A percentile compares a stretch with the other conserved stretches of the same genome.
Conservation (phyloP, 1,140 invertebrate genomes). For the Sesamia nonagrioides region DNA sequence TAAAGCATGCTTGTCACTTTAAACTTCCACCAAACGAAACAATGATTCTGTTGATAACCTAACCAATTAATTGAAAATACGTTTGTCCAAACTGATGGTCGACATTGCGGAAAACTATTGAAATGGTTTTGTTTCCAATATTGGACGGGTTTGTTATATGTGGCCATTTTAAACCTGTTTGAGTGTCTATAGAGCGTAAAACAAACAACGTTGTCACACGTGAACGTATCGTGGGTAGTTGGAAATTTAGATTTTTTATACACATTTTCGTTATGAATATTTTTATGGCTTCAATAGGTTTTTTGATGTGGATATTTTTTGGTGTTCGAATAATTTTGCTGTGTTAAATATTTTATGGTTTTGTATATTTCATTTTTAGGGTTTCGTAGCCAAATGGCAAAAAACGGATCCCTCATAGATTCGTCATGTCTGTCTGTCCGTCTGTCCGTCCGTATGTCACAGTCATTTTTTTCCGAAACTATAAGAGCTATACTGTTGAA, state of each 20-base stretch:
- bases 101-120: constrained; percentile 11
- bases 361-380: no score
- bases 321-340: background rate
- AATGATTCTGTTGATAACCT: constrained; percentile 9
- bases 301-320: background rate
- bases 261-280: constrained; percentile 15
- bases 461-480: no score
- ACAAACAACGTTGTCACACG: constrained; percentile 26
- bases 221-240: background rate
- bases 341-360: background rate
- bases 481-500: no score
- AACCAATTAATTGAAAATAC: constrained; percentile 36
- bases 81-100: background rate
- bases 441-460: no score
- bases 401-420: no score
- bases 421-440: no score
- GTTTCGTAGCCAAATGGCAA: no score
- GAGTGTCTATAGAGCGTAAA: constrained; percentile 6
- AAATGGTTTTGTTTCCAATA: constrained; percentile 15
- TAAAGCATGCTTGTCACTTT: background rate
- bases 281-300: background rate
- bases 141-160: background rate
- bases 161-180: constrained; percentile 35
- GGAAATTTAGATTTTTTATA: constrained; percentile 32
- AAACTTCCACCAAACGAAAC: constrained; percentile 13